These are phyloP conservation scores for Caiman crocodilus DNA, from an alignment of 2,797 vertebrate species.

Conservation along the genomic window DNA sequence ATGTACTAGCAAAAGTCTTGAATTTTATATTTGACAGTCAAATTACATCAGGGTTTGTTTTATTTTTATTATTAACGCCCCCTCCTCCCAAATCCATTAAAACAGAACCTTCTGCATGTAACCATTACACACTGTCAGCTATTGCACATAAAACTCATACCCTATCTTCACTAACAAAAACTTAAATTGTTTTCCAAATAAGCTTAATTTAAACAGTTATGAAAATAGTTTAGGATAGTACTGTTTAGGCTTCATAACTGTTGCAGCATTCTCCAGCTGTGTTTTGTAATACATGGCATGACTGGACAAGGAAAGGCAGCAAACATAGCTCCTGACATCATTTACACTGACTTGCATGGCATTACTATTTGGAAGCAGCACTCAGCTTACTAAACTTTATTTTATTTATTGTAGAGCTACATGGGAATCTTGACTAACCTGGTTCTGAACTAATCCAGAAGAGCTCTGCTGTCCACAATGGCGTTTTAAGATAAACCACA, in stretches of 20 bases:
- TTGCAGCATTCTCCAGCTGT: background rate
- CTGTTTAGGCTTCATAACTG: too few relatives aligned
- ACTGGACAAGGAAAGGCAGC: background rate
- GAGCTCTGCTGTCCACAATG: constrained; percentile 18
- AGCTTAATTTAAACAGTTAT: background rate
- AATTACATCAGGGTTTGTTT: too few relatives aligned
- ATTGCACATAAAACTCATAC: background rate
- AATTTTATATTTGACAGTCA: background rate
- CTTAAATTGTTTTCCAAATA: background rate
- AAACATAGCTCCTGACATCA: background rate
- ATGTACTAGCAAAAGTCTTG: background rate
- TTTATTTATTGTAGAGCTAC: constrained; percentile 29
- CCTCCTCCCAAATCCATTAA: too few relatives aligned
- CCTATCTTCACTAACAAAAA: background rate
- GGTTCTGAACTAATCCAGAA: constrained; percentile 16
- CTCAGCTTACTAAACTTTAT: background rate
- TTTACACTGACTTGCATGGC: background rate
- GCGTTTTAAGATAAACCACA: constrained; percentile 16
- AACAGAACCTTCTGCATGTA: background rate
- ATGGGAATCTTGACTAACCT: constrained; percentile 37
- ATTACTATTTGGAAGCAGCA: background rate
- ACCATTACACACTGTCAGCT: background rate
- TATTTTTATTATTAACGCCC: too few relatives aligned
- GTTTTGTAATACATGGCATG: background rate
- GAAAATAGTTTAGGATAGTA: too few relatives aligned